These are phyloP conservation scores for Acheta domesticus DNA, from an alignment of 2,888 invertebrate genomes.

Conservation along the genomic window DNA sequence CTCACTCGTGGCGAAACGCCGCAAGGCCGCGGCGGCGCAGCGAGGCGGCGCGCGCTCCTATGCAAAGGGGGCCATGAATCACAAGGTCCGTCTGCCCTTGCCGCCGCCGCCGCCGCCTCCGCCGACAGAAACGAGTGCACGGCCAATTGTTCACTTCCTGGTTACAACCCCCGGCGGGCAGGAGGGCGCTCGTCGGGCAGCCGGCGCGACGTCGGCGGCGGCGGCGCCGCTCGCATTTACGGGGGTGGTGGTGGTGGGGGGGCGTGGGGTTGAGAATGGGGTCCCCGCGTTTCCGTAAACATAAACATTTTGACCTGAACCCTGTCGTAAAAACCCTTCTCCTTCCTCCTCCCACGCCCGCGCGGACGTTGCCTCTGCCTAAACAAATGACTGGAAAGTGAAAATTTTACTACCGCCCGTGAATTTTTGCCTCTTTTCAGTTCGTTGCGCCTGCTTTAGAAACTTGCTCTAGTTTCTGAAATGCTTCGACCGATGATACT, in stretches of 20 bases:
- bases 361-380: neutral
- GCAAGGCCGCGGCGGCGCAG: no score
- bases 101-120: neutral
- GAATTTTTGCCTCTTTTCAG: neutral
- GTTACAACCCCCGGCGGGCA: neutral
- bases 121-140: neutral
- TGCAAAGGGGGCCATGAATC: constrained; percentile 18
- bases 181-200: neutral
- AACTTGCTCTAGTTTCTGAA: neutral
- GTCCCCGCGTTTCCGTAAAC: neutral
- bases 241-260: no score
- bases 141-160: constrained; percentile 10
- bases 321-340: neutral
- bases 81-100: constrained; percentile 18
- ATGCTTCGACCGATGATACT: no score
- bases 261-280: neutral
- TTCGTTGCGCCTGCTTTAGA: neutral
- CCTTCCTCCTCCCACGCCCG: neutral
- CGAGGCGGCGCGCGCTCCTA: neutral
- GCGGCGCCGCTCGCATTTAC: no score
- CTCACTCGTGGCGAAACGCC: no score
- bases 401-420: constrained; percentile 11
- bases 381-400: neutral
- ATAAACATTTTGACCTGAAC: constrained; percentile 18
- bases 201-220: no score